Evolutionary conservation across 2,113 vertebrate genomes (phyloP), one percentile per base, ranked within the genome.

Genomic region (Origma solitaria): DNA sequence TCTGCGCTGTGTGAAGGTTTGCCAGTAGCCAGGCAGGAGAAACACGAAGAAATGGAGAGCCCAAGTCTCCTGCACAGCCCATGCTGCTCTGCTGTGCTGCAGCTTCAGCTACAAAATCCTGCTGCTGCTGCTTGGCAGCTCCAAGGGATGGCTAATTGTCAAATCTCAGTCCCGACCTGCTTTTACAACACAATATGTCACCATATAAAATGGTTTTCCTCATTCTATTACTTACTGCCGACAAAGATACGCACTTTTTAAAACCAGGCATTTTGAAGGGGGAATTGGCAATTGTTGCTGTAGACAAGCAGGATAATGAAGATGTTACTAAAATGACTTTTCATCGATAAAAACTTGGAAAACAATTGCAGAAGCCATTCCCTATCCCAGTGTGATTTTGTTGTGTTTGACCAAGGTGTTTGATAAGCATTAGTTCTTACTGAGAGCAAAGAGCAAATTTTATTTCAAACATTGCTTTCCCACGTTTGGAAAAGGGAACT

Each of bases 281-380:
- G 71, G 76, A 54, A 20, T 45, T 42, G 47, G 42, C 90, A 94
- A 77, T 73, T 57, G 79, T 92, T 76, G 56, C 92, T 93, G 78
- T 71, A 93, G 97, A 96, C 85, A 95, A 97, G 88, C 90, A 95
- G 91, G 94, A 96, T 96, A 97, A 97, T 97, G 95, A 97, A 95
- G 97, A 97, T 96, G 77, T 93, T 95, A 84, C 95, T 95, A 89
- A 96, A 97, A 97, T 97, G 81, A 61, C 81, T 97, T 97, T 95
- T 96, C 92, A 86, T 94, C 47, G 60, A 82, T 95, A 95, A 96
- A 97, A 97, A 97, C 91, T 93, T 95, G 90, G 95, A 97, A 97
- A 98, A 97, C 96, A 97, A 97, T 97, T 97, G 96, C 88, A 96
- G 96, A 98, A 97, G 96, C 96, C 91, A 92, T 97, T 97, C 97